phyloP scores from a whole-genome alignment of 2,797 vertebrate genomes.

The Staurois parvus region DNA sequence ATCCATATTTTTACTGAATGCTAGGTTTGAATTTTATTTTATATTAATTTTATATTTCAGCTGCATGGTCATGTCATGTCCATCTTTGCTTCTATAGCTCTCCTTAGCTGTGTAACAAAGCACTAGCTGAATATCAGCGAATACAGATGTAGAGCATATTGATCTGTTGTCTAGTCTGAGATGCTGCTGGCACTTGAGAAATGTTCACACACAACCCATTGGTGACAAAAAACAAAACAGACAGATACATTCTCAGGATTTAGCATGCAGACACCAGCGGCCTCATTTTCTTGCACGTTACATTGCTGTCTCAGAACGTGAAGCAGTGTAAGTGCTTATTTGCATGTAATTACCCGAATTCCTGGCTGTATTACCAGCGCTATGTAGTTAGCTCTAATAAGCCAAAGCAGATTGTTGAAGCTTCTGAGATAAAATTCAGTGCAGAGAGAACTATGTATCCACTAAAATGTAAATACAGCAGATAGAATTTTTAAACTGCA shows the following conservation, averaged over 20 bases:
- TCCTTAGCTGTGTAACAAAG: neutral
- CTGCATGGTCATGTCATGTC: neutral
- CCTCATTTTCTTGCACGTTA: slow-evolving; percentile 1
- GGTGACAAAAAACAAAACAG: neutral
- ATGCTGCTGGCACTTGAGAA: neutral
- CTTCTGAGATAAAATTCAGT: slow-evolving; percentile 3
- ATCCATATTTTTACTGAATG: too few relatives aligned
- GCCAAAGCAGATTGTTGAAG: slow-evolving; percentile 21
- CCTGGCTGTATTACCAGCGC: slow-evolving; percentile 18
- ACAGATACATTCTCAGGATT: neutral
- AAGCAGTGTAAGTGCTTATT: slow-evolving; percentile 38
- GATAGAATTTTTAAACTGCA: neutral
- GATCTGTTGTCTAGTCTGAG: neutral
- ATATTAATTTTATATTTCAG: neutral
- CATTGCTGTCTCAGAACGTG: neutral
- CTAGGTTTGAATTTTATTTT: too few relatives aligned
- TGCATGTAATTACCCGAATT: slow-evolving; percentile 39
- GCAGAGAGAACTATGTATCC: neutral
- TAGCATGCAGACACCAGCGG: neutral
- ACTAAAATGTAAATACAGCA: neutral
- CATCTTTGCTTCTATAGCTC: neutral
- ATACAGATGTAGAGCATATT: neutral
- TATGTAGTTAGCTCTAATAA: slow-evolving; percentile 16
- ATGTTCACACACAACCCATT: neutral
- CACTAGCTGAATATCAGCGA: neutral